phyloP scores from a whole-genome alignment of 2,113 vertebrate genomes.

The Mixornis gularis region DNA sequence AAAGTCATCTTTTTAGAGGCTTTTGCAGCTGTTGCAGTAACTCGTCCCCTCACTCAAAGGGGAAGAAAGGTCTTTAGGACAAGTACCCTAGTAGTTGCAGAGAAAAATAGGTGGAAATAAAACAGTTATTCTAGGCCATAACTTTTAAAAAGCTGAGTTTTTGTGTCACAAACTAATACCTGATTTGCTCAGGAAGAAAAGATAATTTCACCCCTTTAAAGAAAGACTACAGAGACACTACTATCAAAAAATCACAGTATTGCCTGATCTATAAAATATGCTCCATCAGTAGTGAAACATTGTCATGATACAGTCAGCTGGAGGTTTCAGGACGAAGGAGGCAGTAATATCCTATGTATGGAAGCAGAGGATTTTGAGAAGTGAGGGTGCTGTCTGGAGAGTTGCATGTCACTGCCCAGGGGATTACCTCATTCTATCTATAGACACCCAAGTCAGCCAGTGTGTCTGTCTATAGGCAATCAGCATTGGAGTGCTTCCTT shows the following conservation, averaged over 20 bases:
- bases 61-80: not conserved
- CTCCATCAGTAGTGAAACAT: not conserved
- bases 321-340: not conserved
- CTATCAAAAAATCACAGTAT: not conserved
- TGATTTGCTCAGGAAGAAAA: not conserved
- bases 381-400: not conserved
- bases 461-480: not conserved
- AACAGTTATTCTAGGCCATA: not conserved
- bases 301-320: not conserved
- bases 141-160: not conserved
- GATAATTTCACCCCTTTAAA: not conserved
- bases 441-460: not conserved
- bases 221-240: not conserved
- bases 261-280: not conserved
- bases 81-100: not conserved
- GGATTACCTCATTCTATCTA: fast-evolving
- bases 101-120: not conserved
- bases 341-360: not conserved
- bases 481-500: not conserved
- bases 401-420: no score
- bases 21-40: not conserved
- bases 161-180: not conserved
- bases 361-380: not conserved
- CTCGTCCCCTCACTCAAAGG: not conserved
- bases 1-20: not conserved